Conservation (phyloP, 2,888 invertebrate species). For the Lumbricus terrestris region DNA sequence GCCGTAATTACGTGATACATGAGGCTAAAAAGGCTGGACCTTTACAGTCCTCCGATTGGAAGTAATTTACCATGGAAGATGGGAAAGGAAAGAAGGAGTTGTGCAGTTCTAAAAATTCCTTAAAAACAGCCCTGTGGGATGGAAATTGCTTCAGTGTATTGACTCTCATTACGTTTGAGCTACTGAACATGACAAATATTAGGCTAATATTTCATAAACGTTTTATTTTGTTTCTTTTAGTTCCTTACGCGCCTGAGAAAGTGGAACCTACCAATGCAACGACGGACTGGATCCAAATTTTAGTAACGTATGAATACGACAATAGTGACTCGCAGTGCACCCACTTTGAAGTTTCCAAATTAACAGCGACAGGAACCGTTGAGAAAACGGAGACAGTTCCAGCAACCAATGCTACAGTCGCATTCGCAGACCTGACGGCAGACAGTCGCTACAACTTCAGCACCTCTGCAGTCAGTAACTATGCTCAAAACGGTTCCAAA, state of each 20-base stretch:
- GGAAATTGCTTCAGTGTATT: too few species aligned
- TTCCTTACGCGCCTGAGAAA: background rate
- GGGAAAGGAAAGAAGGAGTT: too few species aligned
- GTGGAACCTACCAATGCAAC: background rate
- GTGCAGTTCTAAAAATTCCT: too few species aligned
- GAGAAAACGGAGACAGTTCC: background rate
- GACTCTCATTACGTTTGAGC: too few species aligned
- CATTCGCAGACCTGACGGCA: background rate
- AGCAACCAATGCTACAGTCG: background rate
- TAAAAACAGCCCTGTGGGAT: too few species aligned
- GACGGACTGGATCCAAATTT: background rate
- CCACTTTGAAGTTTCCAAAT: background rate
- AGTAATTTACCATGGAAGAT: too few species aligned
- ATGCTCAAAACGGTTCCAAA: background rate
- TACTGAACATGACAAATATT: too few species aligned
- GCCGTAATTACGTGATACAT: too few species aligned
- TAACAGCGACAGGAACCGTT: background rate
- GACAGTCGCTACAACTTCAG: background rate
- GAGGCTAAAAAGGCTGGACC: too few species aligned
- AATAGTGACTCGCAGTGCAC: background rate
- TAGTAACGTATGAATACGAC: background rate
- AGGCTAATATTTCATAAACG: too few species aligned
- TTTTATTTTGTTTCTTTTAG: background rate
- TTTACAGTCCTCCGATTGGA: too few species aligned
- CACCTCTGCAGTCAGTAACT: background rate